Base-by-base conservation (phyloP, 2,113 vertebrate genomes). In the Ptilorrhoa leucosticta region DNA sequence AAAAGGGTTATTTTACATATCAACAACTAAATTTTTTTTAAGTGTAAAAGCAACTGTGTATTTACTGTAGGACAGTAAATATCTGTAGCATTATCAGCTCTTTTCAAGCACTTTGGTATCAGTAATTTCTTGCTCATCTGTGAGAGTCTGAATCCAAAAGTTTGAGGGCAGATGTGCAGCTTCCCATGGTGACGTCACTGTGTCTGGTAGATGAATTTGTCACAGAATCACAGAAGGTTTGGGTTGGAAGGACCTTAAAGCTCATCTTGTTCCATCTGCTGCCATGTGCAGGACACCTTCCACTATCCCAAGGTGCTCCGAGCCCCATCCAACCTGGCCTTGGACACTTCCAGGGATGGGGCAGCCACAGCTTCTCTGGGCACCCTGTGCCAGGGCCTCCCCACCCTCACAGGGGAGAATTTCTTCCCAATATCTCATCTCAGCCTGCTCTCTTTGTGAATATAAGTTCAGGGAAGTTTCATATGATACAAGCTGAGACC, bases 141-240 rank as follows among this genome's bases (percentile, higher is more conserved):
- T 44, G 69, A 45, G 31, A 83, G 18, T 44, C 51, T 14, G 22
- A 65, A 33, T 30, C 24, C 73, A 11, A 16, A 61, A 60, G 7
- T 30, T 33, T 18, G 28, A 20, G 83, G 54, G 24, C 30, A 39
- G 35, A 53, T 26, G 19, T 21, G 9, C 37, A 6, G 2, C 66
- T 87, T 79, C 57, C 30, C 37, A 4, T 1, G 7, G 28, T 35
- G 35, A 18, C 0, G 0, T 18, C 2, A 1, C 30, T 48, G 42
- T 44, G 48, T 77, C 35, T 61, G 47, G 16, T 15, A 45, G 16
- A 19, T 26, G 17, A 72, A 45, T 53, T 15, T 30, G 9, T 42
- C 24, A 26, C 0, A 21, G 53, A 45, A 53, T 82, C 53, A 45
- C 16, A 15, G 39, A 31, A 37, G 37, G 33, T 44, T 57, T 65